phyloP scores from a whole-genome alignment of 2,888 invertebrate genomes.

The Chironomus riparius region DNA sequence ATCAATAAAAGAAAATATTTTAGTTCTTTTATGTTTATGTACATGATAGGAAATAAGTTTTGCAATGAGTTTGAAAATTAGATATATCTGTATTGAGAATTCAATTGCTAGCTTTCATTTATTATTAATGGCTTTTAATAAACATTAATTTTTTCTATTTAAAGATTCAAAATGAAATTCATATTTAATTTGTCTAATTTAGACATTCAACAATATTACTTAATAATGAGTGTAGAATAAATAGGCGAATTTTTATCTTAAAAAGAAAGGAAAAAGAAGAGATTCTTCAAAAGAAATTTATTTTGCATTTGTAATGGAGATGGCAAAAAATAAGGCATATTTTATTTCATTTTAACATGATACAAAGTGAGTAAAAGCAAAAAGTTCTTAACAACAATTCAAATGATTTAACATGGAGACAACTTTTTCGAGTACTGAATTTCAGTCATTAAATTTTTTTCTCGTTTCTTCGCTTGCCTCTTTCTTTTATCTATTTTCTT shows the following conservation, averaged over 20 bases:
- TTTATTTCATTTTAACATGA: background rate
- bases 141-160: no score
- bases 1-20: no score
- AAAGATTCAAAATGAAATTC: no score
- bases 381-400: background rate
- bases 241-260: background rate
- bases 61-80: no score
- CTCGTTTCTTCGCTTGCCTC: background rate
- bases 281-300: background rate
- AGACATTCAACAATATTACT: no score
- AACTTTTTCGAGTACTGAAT: background rate
- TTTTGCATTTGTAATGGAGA: background rate
- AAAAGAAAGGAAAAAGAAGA: background rate
- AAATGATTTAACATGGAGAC: background rate
- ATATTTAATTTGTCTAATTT: no score
- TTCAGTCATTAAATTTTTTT: conserved; percentile 12
- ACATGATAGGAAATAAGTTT: no score
- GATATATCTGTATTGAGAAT: no score
- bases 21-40: no score
- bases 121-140: no score
- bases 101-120: no score
- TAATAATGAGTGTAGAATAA: background rate
- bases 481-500: background rate
- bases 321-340: no score
- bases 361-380: background rate